A percentile compares a stretch with the other conserved stretches of the same genome.
Conservation (phyloP, 2,797 vertebrate species). For the Arctocebus calabarensis region DNA sequence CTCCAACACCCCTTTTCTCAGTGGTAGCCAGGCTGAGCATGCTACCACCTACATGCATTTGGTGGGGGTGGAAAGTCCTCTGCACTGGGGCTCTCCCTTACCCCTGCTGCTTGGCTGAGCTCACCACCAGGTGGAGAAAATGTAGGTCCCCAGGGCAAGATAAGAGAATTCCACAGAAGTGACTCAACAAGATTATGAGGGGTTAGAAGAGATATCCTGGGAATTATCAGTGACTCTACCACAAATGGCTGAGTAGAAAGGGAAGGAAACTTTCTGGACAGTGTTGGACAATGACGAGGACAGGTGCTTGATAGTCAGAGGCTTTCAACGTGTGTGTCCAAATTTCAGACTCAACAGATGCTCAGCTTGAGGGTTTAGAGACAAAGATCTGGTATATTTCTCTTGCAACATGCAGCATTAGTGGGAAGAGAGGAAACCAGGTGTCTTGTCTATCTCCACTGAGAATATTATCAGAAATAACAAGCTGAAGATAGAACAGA, state of each 20-base stretch:
- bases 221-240: not conserved
- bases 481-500: not conserved
- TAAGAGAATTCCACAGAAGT: not conserved
- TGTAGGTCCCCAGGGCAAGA: not conserved
- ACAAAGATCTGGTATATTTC: not conserved
- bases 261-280: not conserved
- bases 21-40: not conserved
- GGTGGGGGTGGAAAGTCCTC: slow-evolving; percentile 60
- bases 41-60: not conserved
- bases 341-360: not conserved
- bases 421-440: not conserved
- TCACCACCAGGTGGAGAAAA: not conserved
- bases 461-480: not conserved
- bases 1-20: not conserved
- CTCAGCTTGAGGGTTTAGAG: not conserved
- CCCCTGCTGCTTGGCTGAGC: not conserved
- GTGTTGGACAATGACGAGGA: not conserved
- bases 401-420: not conserved
- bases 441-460: not conserved
- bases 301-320: not conserved
- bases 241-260: not conserved
- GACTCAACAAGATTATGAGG: not conserved
- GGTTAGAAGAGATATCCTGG: not conserved
- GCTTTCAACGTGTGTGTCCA: not conserved
- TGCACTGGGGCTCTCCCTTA: slow-evolving; percentile 54